These are phyloP conservation scores for Pontoporia blainvillei DNA, from an alignment of 2,113 vertebrate species.

Conservation along the genomic window DNA sequence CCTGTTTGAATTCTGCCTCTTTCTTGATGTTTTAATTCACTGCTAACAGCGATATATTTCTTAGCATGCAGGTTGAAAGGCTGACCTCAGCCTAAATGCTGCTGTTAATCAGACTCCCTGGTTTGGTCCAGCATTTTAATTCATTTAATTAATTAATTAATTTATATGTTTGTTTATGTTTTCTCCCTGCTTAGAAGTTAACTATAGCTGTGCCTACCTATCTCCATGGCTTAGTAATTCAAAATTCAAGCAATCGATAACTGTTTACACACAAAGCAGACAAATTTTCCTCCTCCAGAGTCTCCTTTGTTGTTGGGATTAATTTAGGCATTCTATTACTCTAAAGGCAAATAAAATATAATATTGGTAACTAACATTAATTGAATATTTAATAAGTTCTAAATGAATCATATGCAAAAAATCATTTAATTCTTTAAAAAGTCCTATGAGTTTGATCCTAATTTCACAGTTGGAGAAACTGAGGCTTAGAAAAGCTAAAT, in stretches of 20 bases:
- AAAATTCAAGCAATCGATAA: not conserved
- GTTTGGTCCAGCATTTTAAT: constrained; percentile 58
- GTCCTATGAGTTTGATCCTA: constrained; percentile 20
- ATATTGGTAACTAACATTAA: constrained; percentile 27
- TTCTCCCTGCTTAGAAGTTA: not conserved
- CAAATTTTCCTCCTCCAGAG: not conserved
- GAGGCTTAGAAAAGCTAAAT: constrained; percentile 28
- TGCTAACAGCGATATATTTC: not conserved
- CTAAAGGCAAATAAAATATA: constrained; percentile 27
- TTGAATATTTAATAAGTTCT: constrained; percentile 52
- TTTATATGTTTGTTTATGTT: constrained; percentile 32
- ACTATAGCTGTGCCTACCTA: not conserved
- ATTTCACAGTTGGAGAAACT: constrained; percentile 59
- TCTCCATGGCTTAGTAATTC: not conserved
- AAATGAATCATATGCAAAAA: constrained; percentile 5
- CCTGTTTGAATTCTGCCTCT: constrained; percentile 40
- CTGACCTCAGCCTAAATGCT: constrained; percentile 27
- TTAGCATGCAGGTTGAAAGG: constrained; percentile 58
- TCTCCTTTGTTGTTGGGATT: not conserved
- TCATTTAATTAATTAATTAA: constrained; percentile 37
- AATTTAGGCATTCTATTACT: not conserved
- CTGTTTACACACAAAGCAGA: not conserved
- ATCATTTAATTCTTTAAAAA: constrained; percentile 27
- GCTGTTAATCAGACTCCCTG: constrained; percentile 48
- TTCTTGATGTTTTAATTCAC: constrained; percentile 72